Evolutionary conservation across 2,113 vertebrate species (phyloP), one percentile per base, ranked within the genome.

Genomic region (Pomatorhinus ruficollis): DNA sequence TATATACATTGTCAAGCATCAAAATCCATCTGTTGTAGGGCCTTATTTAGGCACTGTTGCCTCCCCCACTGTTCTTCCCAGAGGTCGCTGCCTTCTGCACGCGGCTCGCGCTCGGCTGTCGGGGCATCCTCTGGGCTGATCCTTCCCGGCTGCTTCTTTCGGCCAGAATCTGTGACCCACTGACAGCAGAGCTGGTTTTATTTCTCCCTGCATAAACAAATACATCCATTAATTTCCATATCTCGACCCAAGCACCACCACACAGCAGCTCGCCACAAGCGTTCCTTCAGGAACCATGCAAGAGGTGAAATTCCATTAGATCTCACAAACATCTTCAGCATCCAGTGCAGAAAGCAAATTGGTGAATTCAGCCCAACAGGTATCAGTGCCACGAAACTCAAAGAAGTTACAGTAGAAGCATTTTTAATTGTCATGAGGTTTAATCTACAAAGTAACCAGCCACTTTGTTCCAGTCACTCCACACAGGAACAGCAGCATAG

Each of bases 51-150:
- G 93, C 39, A 31, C 98, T 98, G 78, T 90, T 99, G 97, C 98
- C 98, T 83, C 98, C 98, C 78, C 98, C 98, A 0, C 98, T 98
- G 94, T 54, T 98, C 97, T 99, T 98, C 35, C 95, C 98, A 22
- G 98, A 97, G 76, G 92, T n/a, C 84, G 88, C 97, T 52, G 87
- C 71, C 97, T 99, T 99, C 97, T 98, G 98, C 74, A 97, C 95
- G 21, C 98, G 98, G 75, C 98, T 98, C 16, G 97, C 97, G 3
- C 99, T 99, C 2, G 98, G 97, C 86, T 99, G 99, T 17, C 99
- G 98, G 66, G 99, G 98, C 94, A 98, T 97, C 28, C 98, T 97
- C 97, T 99, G 99, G 77, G 97, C 95, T 89, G 98, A 98, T 25
- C 97, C 97, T 65, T 98, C 98, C 50, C 98, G 95, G 91, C 75